Evolutionary conservation across 2,797 vertebrate species (phyloP).

Genomic region (Microhierax caerulescens): DNA sequence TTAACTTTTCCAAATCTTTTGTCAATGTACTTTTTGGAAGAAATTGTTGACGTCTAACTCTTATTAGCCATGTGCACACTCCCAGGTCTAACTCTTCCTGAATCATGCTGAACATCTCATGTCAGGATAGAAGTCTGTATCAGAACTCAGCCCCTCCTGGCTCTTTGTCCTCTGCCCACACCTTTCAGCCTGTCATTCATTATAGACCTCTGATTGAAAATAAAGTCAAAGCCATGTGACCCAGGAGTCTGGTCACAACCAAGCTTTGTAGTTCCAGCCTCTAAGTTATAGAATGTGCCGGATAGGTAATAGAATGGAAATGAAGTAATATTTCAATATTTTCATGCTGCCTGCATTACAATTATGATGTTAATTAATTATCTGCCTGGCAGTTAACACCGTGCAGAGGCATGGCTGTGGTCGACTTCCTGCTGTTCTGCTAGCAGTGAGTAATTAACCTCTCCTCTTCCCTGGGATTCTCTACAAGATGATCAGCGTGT

Average conservation of each 20-base stretch:
- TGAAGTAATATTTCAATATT: slow-evolving; percentile 79
- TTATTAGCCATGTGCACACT: background rate
- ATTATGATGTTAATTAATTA: slow-evolving; percentile 84
- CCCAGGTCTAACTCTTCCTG: background rate
- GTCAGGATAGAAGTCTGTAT: background rate
- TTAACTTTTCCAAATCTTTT: background rate
- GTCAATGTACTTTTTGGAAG: background rate
- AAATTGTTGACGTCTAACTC: background rate
- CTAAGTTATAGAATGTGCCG: slow-evolving; percentile 31
- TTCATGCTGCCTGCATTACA: slow-evolving; percentile 75
- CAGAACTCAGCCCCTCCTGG: background rate
- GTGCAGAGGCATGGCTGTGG: slow-evolving; percentile 75
- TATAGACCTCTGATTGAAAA: background rate
- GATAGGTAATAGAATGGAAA: slow-evolving; percentile 68
- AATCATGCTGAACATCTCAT: fast-evolving
- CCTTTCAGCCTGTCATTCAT: background rate
- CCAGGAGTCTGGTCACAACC: background rate
- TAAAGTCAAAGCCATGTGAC: background rate
- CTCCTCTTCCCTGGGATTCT: slow-evolving; percentile 82
- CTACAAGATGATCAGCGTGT: slow-evolving; percentile 82
- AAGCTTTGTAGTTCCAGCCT: background rate
- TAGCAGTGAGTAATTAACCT: slow-evolving; percentile 88
- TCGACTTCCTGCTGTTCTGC: slow-evolving; percentile 78
- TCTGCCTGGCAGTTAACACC: slow-evolving; percentile 77
- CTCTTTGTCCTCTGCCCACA: background rate